Evolutionary conservation across 2,113 vertebrate genomes (phyloP), one percentile per base, ranked within the genome.

Genomic region (Mugil cephalus): DNA sequence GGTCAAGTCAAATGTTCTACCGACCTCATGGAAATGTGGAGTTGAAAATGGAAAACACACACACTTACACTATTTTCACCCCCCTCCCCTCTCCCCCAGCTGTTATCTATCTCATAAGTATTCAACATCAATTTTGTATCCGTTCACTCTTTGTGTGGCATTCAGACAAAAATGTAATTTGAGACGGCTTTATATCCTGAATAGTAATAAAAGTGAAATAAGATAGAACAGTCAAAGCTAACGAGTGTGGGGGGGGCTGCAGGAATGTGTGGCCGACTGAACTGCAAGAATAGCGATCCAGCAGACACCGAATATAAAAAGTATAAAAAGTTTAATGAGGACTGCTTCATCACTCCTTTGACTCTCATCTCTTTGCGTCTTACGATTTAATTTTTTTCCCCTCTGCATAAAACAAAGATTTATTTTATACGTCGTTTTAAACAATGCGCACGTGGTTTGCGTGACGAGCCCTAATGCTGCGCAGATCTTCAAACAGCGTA

Each of bases 111-210:
- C 73, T 76, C 74, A 72, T 68, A 56, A 78, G 66, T 64, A 72
- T 83, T 83, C 70, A 61, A 42, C 58, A 79, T 53, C 51, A 67
- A 43, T 40, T 77, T 61, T 61, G 8, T 56, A 58, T 48, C 40
- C 78, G 30, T 69, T 73, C 50, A 0, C 39, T 77, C 50, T 80
- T 45, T 72, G 47, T 61, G 53, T 60, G 50, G 53, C 74, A 51
- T 70, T 79, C 65, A 79, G 73, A 76, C 36, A 47, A 40, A 73
- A 59, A 24, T 21, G 34, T 76, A 66, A 83, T 74, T 82, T 70
- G n/a, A 68, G 55, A 62, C 68, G 46, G 54, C 19, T 62, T 69
- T 51, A 47, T 14, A 66, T 40, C 24, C 59, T 77, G 64, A 77
- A 77, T 79, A 67, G 53, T 65, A 76, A 77, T 60, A 55, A 54